phyloP scores from a whole-genome alignment of 2,797 vertebrate species.

The Hirundo rustica region DNA sequence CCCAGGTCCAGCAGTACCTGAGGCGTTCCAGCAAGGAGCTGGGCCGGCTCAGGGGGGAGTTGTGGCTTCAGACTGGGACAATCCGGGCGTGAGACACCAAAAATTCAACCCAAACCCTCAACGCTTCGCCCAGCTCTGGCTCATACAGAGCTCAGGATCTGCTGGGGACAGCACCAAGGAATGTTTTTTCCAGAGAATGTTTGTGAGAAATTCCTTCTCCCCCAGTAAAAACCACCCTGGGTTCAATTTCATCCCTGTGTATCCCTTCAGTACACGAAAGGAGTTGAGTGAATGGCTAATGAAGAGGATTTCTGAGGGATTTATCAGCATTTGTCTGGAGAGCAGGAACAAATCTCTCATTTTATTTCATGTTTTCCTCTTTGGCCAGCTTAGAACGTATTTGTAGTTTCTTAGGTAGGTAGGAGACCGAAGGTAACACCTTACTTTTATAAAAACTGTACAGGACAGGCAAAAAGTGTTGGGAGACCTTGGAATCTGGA shows the following conservation, averaged over 20 bases:
- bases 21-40: not conserved
- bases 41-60: not conserved
- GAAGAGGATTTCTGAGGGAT: not conserved
- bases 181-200: conserved; percentile 11
- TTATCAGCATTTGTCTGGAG: conserved; percentile 65
- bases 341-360: conserved; percentile 25
- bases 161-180: conserved; percentile 36
- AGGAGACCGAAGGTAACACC: conserved; percentile 46
- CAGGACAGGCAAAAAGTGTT: conserved; percentile 44
- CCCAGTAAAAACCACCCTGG: not conserved
- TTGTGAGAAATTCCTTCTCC: not conserved
- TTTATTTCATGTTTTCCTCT: conserved; percentile 54
- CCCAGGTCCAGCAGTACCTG: not conserved
- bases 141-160: not conserved
- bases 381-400: conserved; percentile 22
- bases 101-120: not conserved
- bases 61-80: not conserved
- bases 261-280: conserved; percentile 17
- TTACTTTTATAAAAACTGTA: conserved; percentile 69
- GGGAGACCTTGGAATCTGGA: not conserved
- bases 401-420: conserved; percentile 64
- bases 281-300: not conserved
- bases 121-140: not conserved
- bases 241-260: conserved; percentile 35
- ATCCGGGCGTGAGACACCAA: not conserved